Percentiles rank a stretch among this genome's conserved stretches.
phyloP scores from a whole-genome alignment of 2,113 vertebrate genomes.

The Actenoides lindsayi region DNA sequence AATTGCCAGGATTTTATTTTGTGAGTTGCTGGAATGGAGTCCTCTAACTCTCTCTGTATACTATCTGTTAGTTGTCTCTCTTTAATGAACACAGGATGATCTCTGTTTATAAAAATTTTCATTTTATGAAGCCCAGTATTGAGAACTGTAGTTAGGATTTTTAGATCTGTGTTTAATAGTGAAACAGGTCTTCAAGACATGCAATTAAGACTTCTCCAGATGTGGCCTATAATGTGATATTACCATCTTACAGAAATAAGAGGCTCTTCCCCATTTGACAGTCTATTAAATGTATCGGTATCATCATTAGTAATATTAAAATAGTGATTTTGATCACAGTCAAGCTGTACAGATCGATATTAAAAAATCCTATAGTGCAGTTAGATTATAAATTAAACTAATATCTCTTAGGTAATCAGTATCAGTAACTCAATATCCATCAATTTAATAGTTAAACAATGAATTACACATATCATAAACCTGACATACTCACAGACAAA shows the following conservation, averaged over 20 bases:
- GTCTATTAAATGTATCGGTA: slow-evolving; percentile 7
- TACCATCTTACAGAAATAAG: not conserved
- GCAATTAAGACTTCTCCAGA: slow-evolving; percentile 15
- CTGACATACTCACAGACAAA: not conserved
- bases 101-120: not conserved
- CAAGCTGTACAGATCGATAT: not conserved
- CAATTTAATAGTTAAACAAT: not conserved
- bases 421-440: not conserved
- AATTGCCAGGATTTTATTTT: not conserved
- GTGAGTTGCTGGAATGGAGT: not conserved
- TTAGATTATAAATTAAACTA: not conserved
- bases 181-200: not conserved
- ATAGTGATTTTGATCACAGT: not conserved
- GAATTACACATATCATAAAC: not conserved
- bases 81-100: not conserved
- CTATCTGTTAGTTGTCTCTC: not conserved
- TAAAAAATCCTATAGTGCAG: not conserved
- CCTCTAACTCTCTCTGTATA: not conserved
- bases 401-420: not conserved
- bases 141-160: not conserved
- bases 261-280: not conserved
- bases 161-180: not conserved
- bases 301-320: slow-evolving; percentile 1
- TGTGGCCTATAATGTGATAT: not conserved
- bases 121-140: not conserved